Conservation (phyloP, 2,797 vertebrate genomes). For the Myripristis jacobus region DNA sequence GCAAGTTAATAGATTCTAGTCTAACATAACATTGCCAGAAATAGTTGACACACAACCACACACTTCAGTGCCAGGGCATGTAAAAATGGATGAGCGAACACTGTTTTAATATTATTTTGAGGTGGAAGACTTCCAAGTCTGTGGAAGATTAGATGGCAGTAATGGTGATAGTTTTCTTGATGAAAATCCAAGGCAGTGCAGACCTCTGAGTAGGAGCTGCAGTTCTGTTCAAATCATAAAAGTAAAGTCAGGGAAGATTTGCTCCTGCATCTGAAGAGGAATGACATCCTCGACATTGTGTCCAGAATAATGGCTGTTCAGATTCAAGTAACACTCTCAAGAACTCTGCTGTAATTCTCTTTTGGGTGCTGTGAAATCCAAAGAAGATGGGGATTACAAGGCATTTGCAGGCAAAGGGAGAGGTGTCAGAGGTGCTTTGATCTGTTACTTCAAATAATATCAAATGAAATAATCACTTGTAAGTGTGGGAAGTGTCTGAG, state of each 20-base stretch:
- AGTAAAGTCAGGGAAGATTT: conserved; percentile 37
- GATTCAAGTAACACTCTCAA: conserved; percentile 18
- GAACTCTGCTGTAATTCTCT: conserved; percentile 9
- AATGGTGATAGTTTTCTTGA: conserved; percentile 65
- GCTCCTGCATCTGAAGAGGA: conserved; percentile 31
- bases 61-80: conserved; percentile 28
- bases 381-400: neutral
- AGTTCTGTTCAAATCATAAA: conserved; percentile 45
- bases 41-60: neutral
- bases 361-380: neutral
- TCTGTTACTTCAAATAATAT: conserved; percentile 11
- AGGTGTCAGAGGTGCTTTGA: conserved; percentile 3
- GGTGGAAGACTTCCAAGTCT: conserved; percentile 30
- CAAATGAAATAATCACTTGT: conserved; percentile 11
- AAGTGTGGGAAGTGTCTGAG: neutral
- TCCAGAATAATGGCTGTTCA: conserved; percentile 33
- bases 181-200: conserved; percentile 54
- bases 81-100: too few relatives aligned
- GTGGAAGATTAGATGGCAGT: conserved; percentile 56
- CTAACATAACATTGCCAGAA: neutral
- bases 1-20: neutral
- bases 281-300: conserved; percentile 30
- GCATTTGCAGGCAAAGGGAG: neutral
- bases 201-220: conserved; percentile 47
- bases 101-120: conserved; percentile 40